Conservation (phyloP, 2,888 invertebrate species). For the Drepanosiphum platanoidis region DNA sequence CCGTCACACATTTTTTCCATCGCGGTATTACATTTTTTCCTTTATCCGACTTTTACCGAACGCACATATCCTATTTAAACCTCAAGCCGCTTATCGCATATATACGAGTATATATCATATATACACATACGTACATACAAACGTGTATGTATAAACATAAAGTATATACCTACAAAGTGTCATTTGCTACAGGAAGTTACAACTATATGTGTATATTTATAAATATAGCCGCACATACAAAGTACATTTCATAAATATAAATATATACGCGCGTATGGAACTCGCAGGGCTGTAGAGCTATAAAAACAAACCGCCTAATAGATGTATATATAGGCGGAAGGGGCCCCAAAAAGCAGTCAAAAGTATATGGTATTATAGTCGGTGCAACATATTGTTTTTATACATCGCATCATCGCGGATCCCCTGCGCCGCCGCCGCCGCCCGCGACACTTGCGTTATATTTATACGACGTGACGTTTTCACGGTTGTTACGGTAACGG, state of each 20-base stretch:
- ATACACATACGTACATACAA: background rate
- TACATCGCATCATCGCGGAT: slow-evolving; percentile 48
- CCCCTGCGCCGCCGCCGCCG: background rate
- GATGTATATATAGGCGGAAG: slow-evolving; percentile 43
- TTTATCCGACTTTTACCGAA: background rate
- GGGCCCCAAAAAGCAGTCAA: slow-evolving; percentile 56
- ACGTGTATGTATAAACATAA: background rate
- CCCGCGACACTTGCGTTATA: slow-evolving; percentile 39
- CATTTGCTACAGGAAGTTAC: background rate
- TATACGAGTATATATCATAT: background rate
- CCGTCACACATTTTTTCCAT: background rate
- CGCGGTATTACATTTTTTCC: background rate
- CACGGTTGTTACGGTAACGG: slow-evolving; percentile 60
- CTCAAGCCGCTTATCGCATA: background rate
- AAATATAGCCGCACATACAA: background rate
- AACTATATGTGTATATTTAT: background rate
- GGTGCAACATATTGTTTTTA: slow-evolving; percentile 61
- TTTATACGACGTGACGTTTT: slow-evolving; percentile 61
- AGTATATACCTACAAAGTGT: background rate
- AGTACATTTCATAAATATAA: background rate
- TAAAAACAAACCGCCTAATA: slow-evolving; percentile 62
- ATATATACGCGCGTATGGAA: background rate
- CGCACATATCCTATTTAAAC: background rate
- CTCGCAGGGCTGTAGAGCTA: slow-evolving; percentile 34
- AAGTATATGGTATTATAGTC: slow-evolving; percentile 60